Evolutionary conservation across 2,888 invertebrate species (phyloP), one percentile per base, ranked within the genome.

Genomic region (Dolomedes plantarius): DNA sequence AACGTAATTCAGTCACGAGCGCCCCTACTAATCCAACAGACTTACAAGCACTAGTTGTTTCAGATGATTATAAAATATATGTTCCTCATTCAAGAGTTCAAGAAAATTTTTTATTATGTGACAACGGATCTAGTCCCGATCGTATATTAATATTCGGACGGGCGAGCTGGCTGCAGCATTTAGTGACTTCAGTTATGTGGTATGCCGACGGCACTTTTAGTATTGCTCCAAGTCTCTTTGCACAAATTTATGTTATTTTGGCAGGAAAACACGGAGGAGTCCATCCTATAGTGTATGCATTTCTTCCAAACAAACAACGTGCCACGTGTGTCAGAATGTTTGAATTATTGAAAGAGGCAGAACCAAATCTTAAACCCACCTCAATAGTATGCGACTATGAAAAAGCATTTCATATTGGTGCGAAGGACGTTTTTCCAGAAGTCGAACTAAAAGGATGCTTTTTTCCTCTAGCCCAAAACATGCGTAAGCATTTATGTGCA

Each of bases 171-270:
- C 67, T 67, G 67, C 31, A 67, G 28, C n/a, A 67, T 67, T 67
- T 67, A 11, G 6, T 67, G 29, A 67, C 67, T 67, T 31, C 1
- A n/a, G 19, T 62, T 62, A 31, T 29, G 7, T 31, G 31, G 29
- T 31, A 32, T 27, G 41, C 79, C 0, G 85, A 85, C 32, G 78
- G 78, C 13, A 78, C 36, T 13, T 85, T 85, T 32, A 69, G 69
- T 19, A 31, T 71, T n/a, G n/a, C n/a, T n/a, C n/a, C 39, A 16
- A 3, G 1, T 23, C 46, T 46, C 29, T 78, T 78, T 56, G n/a
- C 39, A 13, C 78, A 78, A 32, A 28, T 68, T 36, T 78, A 69
- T 36, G 69, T 69, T 3, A 46, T 69, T 13, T 13, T 78, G 27
- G 69, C 41, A 39, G 32, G n/a, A 46, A 28, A 31, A n/a, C n/a